These are phyloP conservation scores for Cheilosia variabilis DNA, from an alignment of 2,888 invertebrate genomes.

Conservation along the genomic window DNA sequence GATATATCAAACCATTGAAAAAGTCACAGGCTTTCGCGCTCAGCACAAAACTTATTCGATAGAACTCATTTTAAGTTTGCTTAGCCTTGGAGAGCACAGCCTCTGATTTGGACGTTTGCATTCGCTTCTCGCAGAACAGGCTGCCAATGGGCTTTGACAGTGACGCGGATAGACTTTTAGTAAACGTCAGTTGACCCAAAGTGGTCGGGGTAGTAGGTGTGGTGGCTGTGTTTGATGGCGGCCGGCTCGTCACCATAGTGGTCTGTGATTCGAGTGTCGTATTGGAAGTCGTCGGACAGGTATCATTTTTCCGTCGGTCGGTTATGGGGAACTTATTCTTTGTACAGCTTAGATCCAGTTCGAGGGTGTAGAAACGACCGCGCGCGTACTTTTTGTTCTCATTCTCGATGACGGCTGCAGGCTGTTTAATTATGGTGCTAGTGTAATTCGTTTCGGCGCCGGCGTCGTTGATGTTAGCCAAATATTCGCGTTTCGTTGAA, in stretches of 20 bases:
- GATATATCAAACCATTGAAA: slow-evolving; percentile 46
- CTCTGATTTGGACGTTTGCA: slow-evolving; percentile 83
- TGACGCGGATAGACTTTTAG: slow-evolving; percentile 82
- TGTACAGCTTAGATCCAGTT: slow-evolving; percentile 85
- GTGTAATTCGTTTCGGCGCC: slow-evolving; percentile 44
- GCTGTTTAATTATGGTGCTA: slow-evolving; percentile 38
- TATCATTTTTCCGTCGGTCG: slow-evolving; percentile 79
- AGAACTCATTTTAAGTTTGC: slow-evolving; percentile 56
- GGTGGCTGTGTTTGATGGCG: slow-evolving; percentile 56
- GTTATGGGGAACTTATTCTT: slow-evolving; percentile 86
- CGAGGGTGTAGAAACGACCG: slow-evolving; percentile 83
- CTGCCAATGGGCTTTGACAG: slow-evolving; percentile 82
- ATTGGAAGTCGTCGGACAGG: slow-evolving; percentile 42
- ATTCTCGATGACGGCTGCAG: slow-evolving; percentile 78
- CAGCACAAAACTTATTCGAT: slow-evolving; percentile 46
- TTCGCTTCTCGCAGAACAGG: slow-evolving; percentile 83
- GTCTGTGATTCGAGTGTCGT: slow-evolving; percentile 33
- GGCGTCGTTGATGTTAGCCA: slow-evolving; percentile 58
- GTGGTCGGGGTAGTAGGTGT: slow-evolving; percentile 64
- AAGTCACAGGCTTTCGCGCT: slow-evolving; percentile 13
- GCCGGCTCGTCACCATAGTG: slow-evolving; percentile 25
- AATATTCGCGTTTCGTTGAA: slow-evolving; percentile 31
- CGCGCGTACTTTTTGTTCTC: slow-evolving; percentile 81
- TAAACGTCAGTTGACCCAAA: slow-evolving; percentile 76
- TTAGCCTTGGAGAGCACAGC: slow-evolving; percentile 78